phyloP scores from a whole-genome alignment of 1,140 invertebrate species.

The Cephus cinctus region DNA sequence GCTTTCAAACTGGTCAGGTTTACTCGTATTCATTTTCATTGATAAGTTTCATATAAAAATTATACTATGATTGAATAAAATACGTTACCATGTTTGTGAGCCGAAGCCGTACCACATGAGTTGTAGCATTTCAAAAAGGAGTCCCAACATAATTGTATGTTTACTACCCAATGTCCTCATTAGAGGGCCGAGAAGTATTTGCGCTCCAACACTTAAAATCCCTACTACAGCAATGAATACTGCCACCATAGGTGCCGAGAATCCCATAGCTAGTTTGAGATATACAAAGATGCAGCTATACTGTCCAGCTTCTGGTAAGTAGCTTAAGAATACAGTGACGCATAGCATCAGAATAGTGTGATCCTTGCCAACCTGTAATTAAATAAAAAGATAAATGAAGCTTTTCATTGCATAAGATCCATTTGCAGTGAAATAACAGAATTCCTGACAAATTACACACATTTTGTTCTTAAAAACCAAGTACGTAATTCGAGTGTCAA shows the following conservation, averaged over 20 bases:
- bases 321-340: slow-evolving; percentile 95
- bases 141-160: slow-evolving; percentile 95
- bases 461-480: too few relatives aligned
- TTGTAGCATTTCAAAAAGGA: slow-evolving; percentile 95
- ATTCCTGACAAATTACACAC: too few relatives aligned
- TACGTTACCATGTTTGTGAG: slow-evolving; percentile 71
- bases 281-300: slow-evolving; percentile 99
- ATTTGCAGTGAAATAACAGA: neutral
- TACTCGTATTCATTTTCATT: too few relatives aligned
- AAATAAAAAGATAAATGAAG: neutral
- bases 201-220: slow-evolving; percentile 92
- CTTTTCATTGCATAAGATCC: too few relatives aligned
- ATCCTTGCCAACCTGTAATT: slow-evolving; percentile 84
- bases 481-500: too few relatives aligned
- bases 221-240: slow-evolving; percentile 97
- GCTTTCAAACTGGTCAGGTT: too few relatives aligned
- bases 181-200: slow-evolving; percentile 85
- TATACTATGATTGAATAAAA: slow-evolving; percentile 13
- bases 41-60: too few relatives aligned
- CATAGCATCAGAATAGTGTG: slow-evolving; percentile 95
- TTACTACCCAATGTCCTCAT: slow-evolving; percentile 93
- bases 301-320: slow-evolving; percentile 97
- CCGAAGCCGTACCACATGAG: slow-evolving; percentile 96
- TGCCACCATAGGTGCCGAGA: slow-evolving; percentile 91
- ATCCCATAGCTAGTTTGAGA: slow-evolving; percentile 96